Conservation (phyloP, 2,888 invertebrate species). For the Mystacides longicornis region DNA sequence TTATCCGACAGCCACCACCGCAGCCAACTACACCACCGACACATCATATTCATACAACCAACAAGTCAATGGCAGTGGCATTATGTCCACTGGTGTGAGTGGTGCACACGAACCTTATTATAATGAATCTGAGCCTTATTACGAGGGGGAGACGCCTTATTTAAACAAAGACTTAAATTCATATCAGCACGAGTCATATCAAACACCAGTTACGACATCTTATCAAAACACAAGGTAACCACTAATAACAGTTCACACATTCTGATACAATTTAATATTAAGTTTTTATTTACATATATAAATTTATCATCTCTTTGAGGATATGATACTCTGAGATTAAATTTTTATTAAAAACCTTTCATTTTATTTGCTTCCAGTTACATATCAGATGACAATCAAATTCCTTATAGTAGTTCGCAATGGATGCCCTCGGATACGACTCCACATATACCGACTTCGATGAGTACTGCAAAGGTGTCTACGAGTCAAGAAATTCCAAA, state of each 20-base stretch:
- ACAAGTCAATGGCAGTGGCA: conserved; percentile 15
- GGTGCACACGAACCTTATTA: conserved; percentile 23
- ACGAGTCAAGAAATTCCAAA: conserved; percentile 12
- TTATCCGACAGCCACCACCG: conserved; percentile 26
- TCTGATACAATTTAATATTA: background rate
- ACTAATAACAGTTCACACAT: background rate
- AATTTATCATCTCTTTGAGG: background rate
- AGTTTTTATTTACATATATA: background rate
- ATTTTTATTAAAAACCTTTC: background rate
- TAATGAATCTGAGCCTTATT: conserved; percentile 28
- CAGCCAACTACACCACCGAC: background rate
- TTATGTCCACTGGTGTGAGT: conserved; percentile 12
- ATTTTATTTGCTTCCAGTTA: conserved; percentile 19
- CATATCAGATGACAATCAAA: conserved; percentile 22
- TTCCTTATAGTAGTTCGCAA: conserved; percentile 20
- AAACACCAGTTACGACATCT: conserved; percentile 22
- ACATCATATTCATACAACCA: conserved; percentile 17
- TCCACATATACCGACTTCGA: conserved; percentile 27
- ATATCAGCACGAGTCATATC: conserved; percentile 26
- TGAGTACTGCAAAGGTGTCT: conserved; percentile 23
- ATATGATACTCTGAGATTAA: background rate
- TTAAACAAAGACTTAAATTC: conserved; percentile 29
- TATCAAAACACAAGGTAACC: conserved; percentile 23
- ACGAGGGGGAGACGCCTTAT: conserved; percentile 31
- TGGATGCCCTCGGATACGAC: conserved; percentile 23